These are phyloP conservation scores for Denticeps clupeoides DNA, from an alignment of 2,797 vertebrate genomes.

Conservation along the genomic window DNA sequence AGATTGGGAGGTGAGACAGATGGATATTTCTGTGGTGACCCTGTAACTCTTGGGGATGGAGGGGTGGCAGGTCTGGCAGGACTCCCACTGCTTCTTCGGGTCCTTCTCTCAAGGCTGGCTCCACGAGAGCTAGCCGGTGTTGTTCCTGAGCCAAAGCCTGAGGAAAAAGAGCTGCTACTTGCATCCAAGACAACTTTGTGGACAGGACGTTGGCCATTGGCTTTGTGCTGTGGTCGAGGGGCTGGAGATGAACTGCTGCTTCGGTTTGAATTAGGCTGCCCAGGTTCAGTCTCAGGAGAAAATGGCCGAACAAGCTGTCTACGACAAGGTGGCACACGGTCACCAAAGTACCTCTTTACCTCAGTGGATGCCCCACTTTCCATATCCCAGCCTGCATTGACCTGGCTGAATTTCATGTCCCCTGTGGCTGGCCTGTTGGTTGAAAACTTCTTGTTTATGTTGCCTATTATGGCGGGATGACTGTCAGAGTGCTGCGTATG, in stretches of 20 bases:
- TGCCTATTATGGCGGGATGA: constrained; percentile 52
- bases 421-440: constrained; percentile 5
- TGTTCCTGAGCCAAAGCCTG: constrained; percentile 26
- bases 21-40: constrained; percentile 49
- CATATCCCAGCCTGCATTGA: constrained; percentile 9
- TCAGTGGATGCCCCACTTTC: constrained; percentile 38
- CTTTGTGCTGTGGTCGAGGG: constrained; percentile 10
- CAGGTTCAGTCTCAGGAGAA: constrained; percentile 47
- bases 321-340: constrained; percentile 50
- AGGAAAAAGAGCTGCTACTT: constrained; percentile 10
- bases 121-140: constrained; percentile 30
- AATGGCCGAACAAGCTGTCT: constrained; percentile 59
- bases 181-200: constrained; percentile 37
- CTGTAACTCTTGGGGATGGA: constrained; percentile 43
- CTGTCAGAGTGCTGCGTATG: no score
- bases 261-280: constrained; percentile 27
- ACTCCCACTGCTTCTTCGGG: constrained; percentile 55
- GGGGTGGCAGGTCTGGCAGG: constrained; percentile 53
- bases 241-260: constrained; percentile 17
- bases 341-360: constrained; percentile 46
- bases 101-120: constrained; percentile 49
- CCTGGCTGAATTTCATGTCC: not conserved
- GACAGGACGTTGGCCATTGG: constrained; percentile 14
- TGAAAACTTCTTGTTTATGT: constrained; percentile 17
- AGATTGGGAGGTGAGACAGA: constrained; percentile 44